Percentiles rank a stretch among this genome's conserved stretches.
Evolutionary conservation across 2,113 vertebrate genomes (phyloP).

Genomic region (Vidua chalybeata): DNA sequence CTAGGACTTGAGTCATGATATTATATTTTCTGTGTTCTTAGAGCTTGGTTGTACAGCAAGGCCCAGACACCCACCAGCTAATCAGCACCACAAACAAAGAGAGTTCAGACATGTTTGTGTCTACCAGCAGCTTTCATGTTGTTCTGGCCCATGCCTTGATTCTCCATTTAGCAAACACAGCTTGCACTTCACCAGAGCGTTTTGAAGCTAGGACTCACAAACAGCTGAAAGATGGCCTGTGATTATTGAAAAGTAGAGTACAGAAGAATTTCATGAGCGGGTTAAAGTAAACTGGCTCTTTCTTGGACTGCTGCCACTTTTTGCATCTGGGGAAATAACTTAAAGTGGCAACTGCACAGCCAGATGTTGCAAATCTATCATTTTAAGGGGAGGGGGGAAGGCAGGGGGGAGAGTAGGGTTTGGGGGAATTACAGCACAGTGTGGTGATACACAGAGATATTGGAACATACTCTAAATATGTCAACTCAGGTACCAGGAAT

Average conservation of each 20-base stretch:
- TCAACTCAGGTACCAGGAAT: not conserved
- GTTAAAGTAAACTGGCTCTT: conserved; percentile 22
- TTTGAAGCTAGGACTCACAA: not conserved
- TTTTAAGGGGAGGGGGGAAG: not conserved
- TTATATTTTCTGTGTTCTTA: not conserved
- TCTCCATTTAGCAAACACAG: not conserved
- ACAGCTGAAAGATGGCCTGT: not conserved
- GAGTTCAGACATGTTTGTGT: not conserved
- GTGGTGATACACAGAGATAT: not conserved
- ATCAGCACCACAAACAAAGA: not conserved
- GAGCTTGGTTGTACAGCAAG: not conserved
- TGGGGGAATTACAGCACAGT: not conserved
- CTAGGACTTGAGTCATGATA: not conserved
- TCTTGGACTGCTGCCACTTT: conserved; percentile 46
- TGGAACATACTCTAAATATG: not conserved
- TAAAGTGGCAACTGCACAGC: conserved; percentile 16
- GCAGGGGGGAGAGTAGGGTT: not conserved
- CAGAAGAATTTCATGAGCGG: not conserved
- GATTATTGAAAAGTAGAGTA: not conserved
- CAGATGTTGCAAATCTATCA: conserved; percentile 35
- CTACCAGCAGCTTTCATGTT: not conserved
- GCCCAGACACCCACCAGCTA: not conserved
- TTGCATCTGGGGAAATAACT: conserved; percentile 48
- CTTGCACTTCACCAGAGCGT: not conserved
- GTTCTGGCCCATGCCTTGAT: not conserved